Evolutionary conservation across 53 echinoderm and acorn worm species (phyloP), one percentile per base, ranked within the genome.

Genomic region (Henricia sp.): DNA sequence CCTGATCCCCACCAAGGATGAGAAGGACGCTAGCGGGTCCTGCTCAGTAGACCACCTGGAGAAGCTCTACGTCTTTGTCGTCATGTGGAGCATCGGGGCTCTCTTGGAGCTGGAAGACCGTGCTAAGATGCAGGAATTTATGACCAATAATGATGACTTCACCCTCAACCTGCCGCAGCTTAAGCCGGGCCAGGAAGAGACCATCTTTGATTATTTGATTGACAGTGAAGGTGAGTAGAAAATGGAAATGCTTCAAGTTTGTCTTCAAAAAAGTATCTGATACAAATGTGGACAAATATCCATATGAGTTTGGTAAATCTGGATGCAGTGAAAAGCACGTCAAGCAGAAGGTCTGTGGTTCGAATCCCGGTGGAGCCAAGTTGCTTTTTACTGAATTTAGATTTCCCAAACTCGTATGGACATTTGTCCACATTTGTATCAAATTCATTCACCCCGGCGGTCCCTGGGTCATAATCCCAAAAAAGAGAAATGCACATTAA

Each of bases 31-130:
- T 0, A 77, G 77, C 20, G 86, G 92, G 3, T 35, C 78, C 19
- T 82, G 82, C 64, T 71, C 94, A 1, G 19, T 60, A 29, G 91
- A 90, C 0, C 90, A 90, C 62, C 86, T 99, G 46, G 94, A 92
- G 84, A 95, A 90, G 71, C 69, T 99, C 57, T 99, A 99, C 57
- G 89, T 95, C 82, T 99, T 99, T 68, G 82, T 91, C 32, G 68
- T 92, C 52, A 99, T 99, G 99, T 99, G 99, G 99, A 99, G 99
- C 68, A 44, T 99, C 1, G 99, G 99, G 30, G 99, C 99, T 23
- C 73, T 92, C 39, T 85, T 99, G 71, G 99, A 99, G 82, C 72
- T 99, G 38, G 99, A 95, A 20, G 99, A 99, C 82, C 83, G 99
- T 43, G 53, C 86, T 71, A 99, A 99, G 91, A 51, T 99, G 86